Base-by-base conservation (phyloP, 1,140 invertebrate genomes). In the Mamestra configurata region DNA sequence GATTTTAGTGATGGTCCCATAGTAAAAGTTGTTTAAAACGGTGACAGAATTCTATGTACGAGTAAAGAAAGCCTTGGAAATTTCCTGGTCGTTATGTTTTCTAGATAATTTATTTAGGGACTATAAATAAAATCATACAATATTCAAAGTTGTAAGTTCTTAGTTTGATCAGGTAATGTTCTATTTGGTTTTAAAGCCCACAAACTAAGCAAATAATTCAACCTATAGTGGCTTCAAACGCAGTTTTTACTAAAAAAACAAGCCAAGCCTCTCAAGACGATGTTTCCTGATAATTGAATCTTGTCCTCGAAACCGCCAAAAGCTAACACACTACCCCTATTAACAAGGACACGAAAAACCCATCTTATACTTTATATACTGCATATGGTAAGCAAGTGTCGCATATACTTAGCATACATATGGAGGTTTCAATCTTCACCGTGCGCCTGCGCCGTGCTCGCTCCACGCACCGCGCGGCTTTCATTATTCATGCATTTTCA, bases 401-500 rank as follows among this genome's bases (percentile, higher is more conserved):
- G 66, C 66, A 68, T 46, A 49, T n/a, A 68, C 64, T 68, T 68
- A 68, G 20, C 64, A 68, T 68, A 68, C 46, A 68, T 68, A 68
- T 46, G n/a, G 35, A 71, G 53, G 24, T 71, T 71, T 71, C 68
- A 53, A 51, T 31, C 10, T 68, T 1, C n/a, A n/a, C n/a, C n/a
- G n/a, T n/a, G n/a, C 37, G 35, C 15, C 64, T n/a, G 37, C 40
- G 22, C 31, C 53, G n/a, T 76, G 55, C 20, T 49, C 57, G 24
- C 57, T 57, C 40, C 49, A 76, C 20, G 11, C 6, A n/a, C 2
- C 13, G 4, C 31, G n/a, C 61, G 24, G 49, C 27, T 64, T 72
- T 59, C 68, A 72, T 71, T 72, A 79, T 72, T 79, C 77, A 76
- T 76, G 73, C 57, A 72, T 57, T 79, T 55, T 61, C 77, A 18